phyloP scores from a whole-genome alignment of 1,140 invertebrate species.

The Helicoverpa armigera region DNA sequence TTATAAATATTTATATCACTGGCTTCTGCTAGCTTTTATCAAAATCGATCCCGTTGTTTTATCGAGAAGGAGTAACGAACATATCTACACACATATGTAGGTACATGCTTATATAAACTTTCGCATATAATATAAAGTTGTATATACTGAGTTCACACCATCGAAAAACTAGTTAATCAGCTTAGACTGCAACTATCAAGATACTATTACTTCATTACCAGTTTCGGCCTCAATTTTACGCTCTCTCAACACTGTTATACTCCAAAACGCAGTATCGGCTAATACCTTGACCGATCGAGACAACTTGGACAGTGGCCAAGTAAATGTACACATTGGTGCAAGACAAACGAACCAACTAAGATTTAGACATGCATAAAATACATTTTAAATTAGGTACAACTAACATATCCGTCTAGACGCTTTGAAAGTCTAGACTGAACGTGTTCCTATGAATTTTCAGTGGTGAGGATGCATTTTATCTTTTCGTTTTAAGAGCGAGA shows the following conservation, averaged over 20 bases:
- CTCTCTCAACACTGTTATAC: slow-evolving; percentile 34
- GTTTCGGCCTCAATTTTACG: slow-evolving; percentile 22
- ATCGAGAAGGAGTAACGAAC: no score
- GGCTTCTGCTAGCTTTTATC: no score
- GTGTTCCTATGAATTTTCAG: slow-evolving; percentile 34
- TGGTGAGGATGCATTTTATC: background rate
- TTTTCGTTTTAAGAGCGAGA: background rate
- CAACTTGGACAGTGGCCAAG: slow-evolving; percentile 36
- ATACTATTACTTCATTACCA: slow-evolving; percentile 12
- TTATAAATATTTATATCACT: no score
- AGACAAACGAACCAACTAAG: slow-evolving; percentile 46
- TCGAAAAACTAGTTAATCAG: background rate
- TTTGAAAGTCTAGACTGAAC: slow-evolving; percentile 37
- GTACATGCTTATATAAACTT: no score
- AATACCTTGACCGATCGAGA: slow-evolving; percentile 47
- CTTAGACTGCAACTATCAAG: background rate
- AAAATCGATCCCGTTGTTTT: no score
- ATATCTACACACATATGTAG: no score
- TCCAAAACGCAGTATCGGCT: slow-evolving; percentile 41
- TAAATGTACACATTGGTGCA: slow-evolving; percentile 45
- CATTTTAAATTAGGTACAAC: slow-evolving; percentile 44
- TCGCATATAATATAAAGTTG: no score
- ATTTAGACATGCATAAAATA: slow-evolving; percentile 53
- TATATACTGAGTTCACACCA: no score
- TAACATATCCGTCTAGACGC: slow-evolving; percentile 30